Evolutionary conservation across 2,888 invertebrate genomes (phyloP), one percentile per base, ranked within the genome.

Genomic region (Penaeus monodon): DNA sequence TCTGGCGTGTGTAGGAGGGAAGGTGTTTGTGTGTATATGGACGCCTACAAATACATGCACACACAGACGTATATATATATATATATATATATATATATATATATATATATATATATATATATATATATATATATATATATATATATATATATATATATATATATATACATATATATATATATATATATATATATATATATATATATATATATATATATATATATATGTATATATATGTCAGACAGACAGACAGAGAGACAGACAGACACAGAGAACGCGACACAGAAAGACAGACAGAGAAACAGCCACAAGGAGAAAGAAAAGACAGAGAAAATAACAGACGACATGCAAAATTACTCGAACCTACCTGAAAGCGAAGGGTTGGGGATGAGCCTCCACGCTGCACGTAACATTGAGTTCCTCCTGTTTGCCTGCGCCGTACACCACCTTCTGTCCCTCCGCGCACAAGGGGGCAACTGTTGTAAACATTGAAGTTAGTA

Each of bases 371-470:
- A 80, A 86, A 49, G 82, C 14, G 29, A 29, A 63, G 95, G 91
- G 95, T 95, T 2, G 70, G 4, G 91, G 91, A 81, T 91, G 90
- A 12, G 91, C 91, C 77, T 91, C 90, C 0, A 91, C 91, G 66
- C 91, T 91, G 70, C 91, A 91, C 17, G 90, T 76, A 27, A 90
- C 89, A 22, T 89, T 84, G 44, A 89, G 85, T 33, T 86, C 86
- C 73, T 91, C 91, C 78, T 91, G 90, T 76, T 91, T 88, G 29
- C 91, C 91, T 20, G 91, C 91, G 10, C 91, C 91, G 77, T 91
- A 91, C n/a, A 91, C 90, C n/a, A 89, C 85, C 74, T 91, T 91
- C 81, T 91, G 91, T 1, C 90, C 90, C 12, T 90, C 86, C 57
- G 89, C 88, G 82, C 91, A 91, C 27, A 91, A 90, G 27, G 91